Conservation (phyloP, 1,140 invertebrate species). For the Bombus huntii region DNA sequence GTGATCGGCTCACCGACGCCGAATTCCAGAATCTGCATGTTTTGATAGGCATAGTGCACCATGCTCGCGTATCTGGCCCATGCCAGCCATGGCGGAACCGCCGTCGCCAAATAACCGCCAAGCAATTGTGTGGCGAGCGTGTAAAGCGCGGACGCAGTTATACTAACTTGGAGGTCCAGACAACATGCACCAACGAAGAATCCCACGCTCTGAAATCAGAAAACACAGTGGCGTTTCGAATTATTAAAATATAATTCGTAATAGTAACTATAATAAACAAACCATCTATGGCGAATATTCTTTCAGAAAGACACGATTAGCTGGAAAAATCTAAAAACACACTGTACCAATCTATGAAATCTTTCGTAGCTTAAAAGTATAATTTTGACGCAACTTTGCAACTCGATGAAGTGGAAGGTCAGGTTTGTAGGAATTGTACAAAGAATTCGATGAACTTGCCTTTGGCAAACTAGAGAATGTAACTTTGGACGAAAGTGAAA, state of each 20-base stretch:
- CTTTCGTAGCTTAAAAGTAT: no score
- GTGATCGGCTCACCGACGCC: conserved; percentile 87
- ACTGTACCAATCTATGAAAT: no score
- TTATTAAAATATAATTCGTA: no score
- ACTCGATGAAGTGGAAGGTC: background rate
- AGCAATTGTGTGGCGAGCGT: conserved; percentile 92
- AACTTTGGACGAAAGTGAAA: no score
- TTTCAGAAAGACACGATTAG: no score
- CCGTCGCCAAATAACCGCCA: conserved; percentile 91
- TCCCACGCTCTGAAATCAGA: conserved; percentile 87
- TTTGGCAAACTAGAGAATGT: no score
- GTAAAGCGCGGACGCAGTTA: conserved; percentile 91
- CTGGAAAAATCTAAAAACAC: no score
- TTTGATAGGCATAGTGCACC: conserved; percentile 93
- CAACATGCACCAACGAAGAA: conserved; percentile 92
- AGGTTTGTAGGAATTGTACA: background rate
- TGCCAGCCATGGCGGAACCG: conserved; percentile 90
- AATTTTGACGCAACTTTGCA: no score
- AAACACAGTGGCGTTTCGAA: background rate
- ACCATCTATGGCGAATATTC: no score
- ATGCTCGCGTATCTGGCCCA: conserved; percentile 91
- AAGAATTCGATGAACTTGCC: no score
- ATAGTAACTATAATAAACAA: no score
- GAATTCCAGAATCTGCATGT: conserved; percentile 94
- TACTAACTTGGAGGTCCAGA: conserved; percentile 91